Evolutionary conservation across 2,113 vertebrate species (phyloP).

Genomic region (Eonycteris spelaea): DNA sequence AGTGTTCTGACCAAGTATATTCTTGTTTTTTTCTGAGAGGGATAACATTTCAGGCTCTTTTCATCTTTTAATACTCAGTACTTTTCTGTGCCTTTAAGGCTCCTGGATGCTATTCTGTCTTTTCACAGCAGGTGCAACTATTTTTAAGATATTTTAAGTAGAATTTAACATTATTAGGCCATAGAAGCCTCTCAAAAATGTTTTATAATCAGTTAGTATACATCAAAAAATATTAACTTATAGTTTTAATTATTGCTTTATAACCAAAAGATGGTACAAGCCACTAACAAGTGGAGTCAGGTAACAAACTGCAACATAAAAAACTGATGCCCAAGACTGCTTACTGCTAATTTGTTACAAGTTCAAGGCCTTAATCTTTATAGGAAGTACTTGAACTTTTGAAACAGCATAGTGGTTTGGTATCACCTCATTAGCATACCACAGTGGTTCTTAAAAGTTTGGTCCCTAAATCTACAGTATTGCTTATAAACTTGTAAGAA

Average conservation of each 20-base stretch:
- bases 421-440: neutral
- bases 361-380: neutral
- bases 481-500: neutral
- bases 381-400: neutral
- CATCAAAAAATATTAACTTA: conserved; percentile 1
- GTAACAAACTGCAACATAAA: neutral
- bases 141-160: conserved; percentile 56
- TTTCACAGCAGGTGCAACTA: conserved; percentile 16
- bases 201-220: too few relatives aligned
- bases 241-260: conserved; percentile 2
- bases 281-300: neutral
- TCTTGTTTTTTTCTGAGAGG: neutral
- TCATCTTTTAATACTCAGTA: neutral
- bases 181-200: conserved; percentile 64
- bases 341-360: neutral
- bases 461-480: neutral
- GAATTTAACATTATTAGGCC: conserved; percentile 60
- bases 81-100: conserved; percentile 46
- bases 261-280: neutral
- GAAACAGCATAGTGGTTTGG: neutral
- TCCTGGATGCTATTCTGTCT: conserved; percentile 18
- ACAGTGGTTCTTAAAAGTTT: neutral
- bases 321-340: neutral
- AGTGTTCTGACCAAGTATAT: neutral
- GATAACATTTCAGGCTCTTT: neutral